These are phyloP conservation scores for Oikopleura vanhoeffeni DNA, from an alignment of 23 tunicate species.

Conservation along the genomic window DNA sequence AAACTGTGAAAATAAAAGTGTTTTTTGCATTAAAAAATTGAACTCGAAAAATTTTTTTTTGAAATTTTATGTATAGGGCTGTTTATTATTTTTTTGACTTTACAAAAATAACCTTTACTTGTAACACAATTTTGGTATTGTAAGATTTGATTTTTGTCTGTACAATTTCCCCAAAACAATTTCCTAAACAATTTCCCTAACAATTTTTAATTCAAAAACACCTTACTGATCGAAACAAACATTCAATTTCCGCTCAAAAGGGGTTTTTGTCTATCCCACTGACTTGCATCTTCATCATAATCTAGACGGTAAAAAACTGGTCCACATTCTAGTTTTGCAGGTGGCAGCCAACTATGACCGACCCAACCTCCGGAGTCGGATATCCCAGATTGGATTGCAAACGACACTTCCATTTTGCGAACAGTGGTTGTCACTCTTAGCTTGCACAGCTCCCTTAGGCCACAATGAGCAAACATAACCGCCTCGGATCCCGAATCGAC, in stretches of 20 bases:
- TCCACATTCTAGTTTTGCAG: background rate
- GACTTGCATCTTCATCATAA: background rate
- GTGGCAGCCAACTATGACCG: background rate
- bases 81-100: too few relatives aligned
- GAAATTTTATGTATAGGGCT: too few relatives aligned
- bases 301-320: background rate
- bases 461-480: background rate
- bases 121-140: too few relatives aligned
- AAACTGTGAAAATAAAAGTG: too few relatives aligned
- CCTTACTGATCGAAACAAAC: background rate
- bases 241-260: background rate
- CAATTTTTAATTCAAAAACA: too few relatives aligned
- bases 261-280: background rate
- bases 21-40: too few relatives aligned
- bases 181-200: too few relatives aligned
- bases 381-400: background rate
- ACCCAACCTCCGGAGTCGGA: background rate
- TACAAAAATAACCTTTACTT: too few relatives aligned
- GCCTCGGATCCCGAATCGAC: background rate
- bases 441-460: background rate
- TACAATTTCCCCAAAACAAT: too few relatives aligned
- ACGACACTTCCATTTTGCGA: background rate
- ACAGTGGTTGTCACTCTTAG: background rate
- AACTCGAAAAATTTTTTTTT: too few relatives aligned
- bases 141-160: too few relatives aligned